Base-by-base conservation (phyloP, 1,140 invertebrate genomes). In the Phymastichus coffea region DNA sequence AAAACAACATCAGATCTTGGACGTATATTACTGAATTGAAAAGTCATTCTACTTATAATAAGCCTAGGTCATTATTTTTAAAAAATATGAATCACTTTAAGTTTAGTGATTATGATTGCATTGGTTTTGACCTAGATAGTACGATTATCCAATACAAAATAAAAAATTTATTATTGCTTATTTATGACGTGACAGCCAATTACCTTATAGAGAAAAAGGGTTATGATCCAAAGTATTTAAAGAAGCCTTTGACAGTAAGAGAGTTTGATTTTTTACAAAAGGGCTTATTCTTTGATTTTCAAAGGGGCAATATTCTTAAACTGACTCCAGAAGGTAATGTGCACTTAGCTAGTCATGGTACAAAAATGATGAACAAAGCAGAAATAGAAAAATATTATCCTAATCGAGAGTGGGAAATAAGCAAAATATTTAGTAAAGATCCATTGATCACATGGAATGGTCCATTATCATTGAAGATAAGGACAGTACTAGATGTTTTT, bases 111-210 rank as follows among this genome's bases (percentile, higher is more conserved):
- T 92, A 92, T 69, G 88, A 92, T 68, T 89, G 86, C 55, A 83
- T 91, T 54, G 90, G 90, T 9, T 92, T 93, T 71, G 91, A 93
- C 76, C 77, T 93, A 58, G 91, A 92, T 66, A 87, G 91, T 67
- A 91, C 89, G 1, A 63, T 92, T 25, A 77, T 87, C 23, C 78
- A 82, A 46, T 92, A 90, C 62, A 87, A 89, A 64, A 71, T 92
- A 3, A 80, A 77, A 19, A 82, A 84, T 61, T 75, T 88, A 73
- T 79, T 86, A 17, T 71, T 82, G 35, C 69, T 91, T 53, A 85
- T 86, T 47, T 91, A 91, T 67, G 73, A 86, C 14, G 70, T 82
- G 4, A 65, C 91, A 6, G 76, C 84, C 1, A 80, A 85, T 14
- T 91, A 81, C 70, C 65, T 92, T 17, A 83, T 91, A 1, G 70